These are phyloP conservation scores for Montipora capitata DNA, from an alignment of 92 coral and sea anemone genomes.

Conservation along the genomic window DNA sequence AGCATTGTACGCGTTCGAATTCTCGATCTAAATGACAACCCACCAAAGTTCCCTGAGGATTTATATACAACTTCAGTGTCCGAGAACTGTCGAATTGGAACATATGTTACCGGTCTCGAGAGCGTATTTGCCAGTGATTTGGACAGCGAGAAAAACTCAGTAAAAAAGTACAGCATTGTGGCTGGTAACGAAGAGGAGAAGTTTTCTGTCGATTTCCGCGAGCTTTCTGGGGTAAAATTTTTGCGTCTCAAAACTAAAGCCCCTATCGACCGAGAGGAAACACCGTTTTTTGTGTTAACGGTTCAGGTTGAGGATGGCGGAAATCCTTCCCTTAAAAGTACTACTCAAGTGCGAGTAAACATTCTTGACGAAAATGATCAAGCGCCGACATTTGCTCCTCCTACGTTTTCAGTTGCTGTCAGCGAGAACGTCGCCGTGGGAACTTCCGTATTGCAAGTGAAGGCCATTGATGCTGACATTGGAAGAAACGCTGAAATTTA, in stretches of 20 bases:
- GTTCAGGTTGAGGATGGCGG: constrained; percentile 92
- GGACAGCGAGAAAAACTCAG: constrained; percentile 86
- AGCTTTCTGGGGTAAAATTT: constrained; percentile 85
- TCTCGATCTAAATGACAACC: constrained; percentile 88
- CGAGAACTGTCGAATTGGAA: constrained; percentile 83
- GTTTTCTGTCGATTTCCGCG: constrained; percentile 85
- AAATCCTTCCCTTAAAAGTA: constrained; percentile 69
- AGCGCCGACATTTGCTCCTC: constrained; percentile 81
- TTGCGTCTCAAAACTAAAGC: constrained; percentile 86
- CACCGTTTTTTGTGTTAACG: constrained; percentile 87
- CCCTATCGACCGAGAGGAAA: constrained; percentile 88
- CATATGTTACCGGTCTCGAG: constrained; percentile 88
- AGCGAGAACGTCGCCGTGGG: constrained; percentile 83
- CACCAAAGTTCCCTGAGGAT: constrained; percentile 90
- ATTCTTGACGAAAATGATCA: constrained; percentile 91
- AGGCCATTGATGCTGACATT: constrained; percentile 87
- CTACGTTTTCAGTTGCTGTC: constrained; percentile 78
- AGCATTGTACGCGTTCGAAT: constrained; percentile 80
- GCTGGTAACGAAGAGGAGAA: constrained; percentile 92
- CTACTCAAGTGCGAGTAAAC: constrained; percentile 89
- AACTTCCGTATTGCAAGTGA: constrained; percentile 88
- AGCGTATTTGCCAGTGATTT: constrained; percentile 89
- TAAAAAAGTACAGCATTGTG: constrained; percentile 81
- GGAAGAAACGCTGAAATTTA: constrained; percentile 88
- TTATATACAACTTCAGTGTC: constrained; percentile 80